Evolutionary conservation across 2,888 invertebrate genomes (phyloP), one percentile per base, ranked within the genome.

Genomic region (Thera obeliscata): DNA sequence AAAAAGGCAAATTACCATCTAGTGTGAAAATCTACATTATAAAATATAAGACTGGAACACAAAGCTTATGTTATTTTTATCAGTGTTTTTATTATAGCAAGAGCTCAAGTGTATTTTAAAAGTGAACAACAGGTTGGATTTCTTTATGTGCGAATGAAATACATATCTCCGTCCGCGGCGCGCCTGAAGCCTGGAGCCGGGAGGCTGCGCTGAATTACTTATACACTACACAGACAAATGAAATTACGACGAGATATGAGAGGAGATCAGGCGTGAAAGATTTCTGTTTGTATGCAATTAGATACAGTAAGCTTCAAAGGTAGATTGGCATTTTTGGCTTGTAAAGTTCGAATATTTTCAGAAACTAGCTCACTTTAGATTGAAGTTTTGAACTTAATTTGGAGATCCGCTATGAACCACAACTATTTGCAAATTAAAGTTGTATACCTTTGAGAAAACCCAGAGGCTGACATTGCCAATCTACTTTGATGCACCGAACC

Each of bases 201-300:
- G 52, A 52, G 52, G 52, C 52, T 52, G 52, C 52, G 52, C 9
- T 52, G 52, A 52, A 52, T 52, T 9, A 52, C 2, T 52, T 52
- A 52, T 52, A 33, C 52, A 52, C 52, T 9, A 52, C 33, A 52
- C 52, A 52, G 33, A 33, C 33, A 52, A 52, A 52, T 52, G 52
- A 52, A 52, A 52, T 52, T 52, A 52, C 52, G 22, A 52, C 33
- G 52, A 52, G 33, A 33, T 7, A 6, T 9, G 33, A 2, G 33
- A 8, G 8, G 9, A 52, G 0, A 22, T 7, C 2, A 52, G 33
- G 52, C 52, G 49, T n/a, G 2, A 50, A 50, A 50, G 22, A 50
- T 8, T 52, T 52, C 33, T 3, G 8, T 33, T 52, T 33, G 9
- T 46, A 46, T 7, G 41, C 41, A 5, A 41, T 41, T 4, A 41